Percentiles rank a stretch among this genome's conserved stretches.
These are phyloP conservation scores for Epinephelus cyanopodus DNA, from an alignment of 2,113 vertebrate genomes.

Conservation along the genomic window DNA sequence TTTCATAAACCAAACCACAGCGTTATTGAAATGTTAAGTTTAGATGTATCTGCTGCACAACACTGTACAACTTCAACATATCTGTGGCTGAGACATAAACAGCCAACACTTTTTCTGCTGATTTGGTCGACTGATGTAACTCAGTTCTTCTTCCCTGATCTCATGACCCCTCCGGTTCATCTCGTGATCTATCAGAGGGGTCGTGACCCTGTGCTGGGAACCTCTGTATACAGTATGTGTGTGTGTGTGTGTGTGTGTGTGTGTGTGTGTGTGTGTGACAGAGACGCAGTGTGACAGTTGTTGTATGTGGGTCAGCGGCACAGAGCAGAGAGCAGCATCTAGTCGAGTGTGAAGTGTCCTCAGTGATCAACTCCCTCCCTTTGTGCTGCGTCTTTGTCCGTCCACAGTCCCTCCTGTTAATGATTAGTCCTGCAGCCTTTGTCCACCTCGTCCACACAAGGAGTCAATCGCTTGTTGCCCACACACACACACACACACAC, in stretches of 20 bases:
- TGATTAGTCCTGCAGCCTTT: slow-evolving; percentile 67
- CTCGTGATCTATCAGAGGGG: not conserved
- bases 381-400: slow-evolving; percentile 56
- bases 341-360: slow-evolving; percentile 35
- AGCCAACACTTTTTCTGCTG: no score
- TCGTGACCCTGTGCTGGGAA: not conserved
- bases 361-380: slow-evolving; percentile 28
- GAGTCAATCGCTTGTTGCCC: slow-evolving; percentile 41
- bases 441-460: slow-evolving; percentile 44
- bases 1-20: no score
- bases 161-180: not conserved
- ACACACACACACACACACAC: not conserved
- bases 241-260: slow-evolving; percentile 9
- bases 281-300: slow-evolving; percentile 18
- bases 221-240: not conserved
- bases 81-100: no score
- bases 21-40: no score
- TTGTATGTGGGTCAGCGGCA: not conserved
- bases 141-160: not conserved
- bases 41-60: no score
- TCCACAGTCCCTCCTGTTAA: slow-evolving; percentile 51
- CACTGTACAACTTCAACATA: no score
- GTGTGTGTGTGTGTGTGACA: not conserved
- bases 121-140: not conserved
- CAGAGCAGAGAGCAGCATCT: slow-evolving; percentile 24